Evolutionary conservation across 2,113 vertebrate genomes (phyloP).

Genomic region (Reinhardtius hippoglossoides): DNA sequence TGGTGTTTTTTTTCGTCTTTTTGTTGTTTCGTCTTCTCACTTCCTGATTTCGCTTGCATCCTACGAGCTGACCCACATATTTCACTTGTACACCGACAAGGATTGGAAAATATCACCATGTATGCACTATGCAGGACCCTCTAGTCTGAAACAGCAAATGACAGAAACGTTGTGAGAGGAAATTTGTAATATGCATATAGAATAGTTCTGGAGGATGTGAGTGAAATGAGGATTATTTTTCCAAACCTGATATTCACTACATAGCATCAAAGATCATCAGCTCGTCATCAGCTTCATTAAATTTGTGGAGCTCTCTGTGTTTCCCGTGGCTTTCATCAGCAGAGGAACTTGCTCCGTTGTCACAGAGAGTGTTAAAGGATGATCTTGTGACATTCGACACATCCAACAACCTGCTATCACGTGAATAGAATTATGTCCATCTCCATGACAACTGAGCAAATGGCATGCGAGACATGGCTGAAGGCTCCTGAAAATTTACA

Average conservation of each 20-base stretch:
- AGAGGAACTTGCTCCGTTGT: conserved; percentile 14
- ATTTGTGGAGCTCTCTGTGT: not conserved
- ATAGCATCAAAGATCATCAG: not conserved
- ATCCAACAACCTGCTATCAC: conserved; percentile 2
- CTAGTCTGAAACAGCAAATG: not conserved
- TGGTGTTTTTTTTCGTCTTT: not conserved
- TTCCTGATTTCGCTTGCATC: conserved; percentile 28
- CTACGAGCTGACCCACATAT: not conserved
- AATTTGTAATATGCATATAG: not conserved
- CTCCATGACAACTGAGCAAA: conserved; percentile 27
- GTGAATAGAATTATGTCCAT: not conserved
- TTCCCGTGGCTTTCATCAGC: conserved; percentile 1
- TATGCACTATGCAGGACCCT: not conserved
- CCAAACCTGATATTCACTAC: not conserved
- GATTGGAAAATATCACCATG: conserved; percentile 20
- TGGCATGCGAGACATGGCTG: not conserved
- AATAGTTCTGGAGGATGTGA: not conserved
- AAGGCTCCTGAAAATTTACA: conserved; percentile 4
- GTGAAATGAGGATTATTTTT: not conserved
- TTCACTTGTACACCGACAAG: not conserved
- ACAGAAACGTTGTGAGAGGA: not conserved
- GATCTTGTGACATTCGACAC: not conserved
- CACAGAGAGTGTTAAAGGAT: conserved; percentile 13
- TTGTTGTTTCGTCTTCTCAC: not conserved
- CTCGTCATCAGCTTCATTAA: not conserved